phyloP scores from a whole-genome alignment of 2,113 vertebrate genomes.

The Stegostoma tigrinum region DNA sequence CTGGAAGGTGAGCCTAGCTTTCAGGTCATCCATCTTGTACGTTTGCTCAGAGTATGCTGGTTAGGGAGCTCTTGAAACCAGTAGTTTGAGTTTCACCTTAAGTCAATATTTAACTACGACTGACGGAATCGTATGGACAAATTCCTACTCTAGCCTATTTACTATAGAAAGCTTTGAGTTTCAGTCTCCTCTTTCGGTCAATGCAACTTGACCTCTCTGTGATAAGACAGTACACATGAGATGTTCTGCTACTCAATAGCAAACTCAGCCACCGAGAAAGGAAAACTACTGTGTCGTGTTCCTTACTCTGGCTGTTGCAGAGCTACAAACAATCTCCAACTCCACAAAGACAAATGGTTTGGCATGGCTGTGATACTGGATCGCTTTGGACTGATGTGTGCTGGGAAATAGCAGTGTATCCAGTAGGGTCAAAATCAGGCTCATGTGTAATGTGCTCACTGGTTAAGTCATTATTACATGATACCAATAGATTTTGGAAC shows the following conservation, averaged over 20 bases:
- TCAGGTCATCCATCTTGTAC: too few relatives aligned
- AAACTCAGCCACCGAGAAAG: neutral
- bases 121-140: neutral
- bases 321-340: neutral
- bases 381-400: neutral
- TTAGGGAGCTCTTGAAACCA: too few relatives aligned
- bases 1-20: too few relatives aligned
- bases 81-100: too few relatives aligned
- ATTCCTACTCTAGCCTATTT: neutral
- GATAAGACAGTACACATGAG: neutral
- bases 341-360: neutral
- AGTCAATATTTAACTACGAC: neutral
- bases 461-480: neutral
- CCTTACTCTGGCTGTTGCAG: neutral
- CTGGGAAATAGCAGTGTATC: neutral
- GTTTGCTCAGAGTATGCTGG: too few relatives aligned
- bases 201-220: neutral
- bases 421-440: neutral
- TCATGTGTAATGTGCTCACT: neutral
- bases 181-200: neutral
- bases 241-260: neutral
- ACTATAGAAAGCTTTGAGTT: neutral
- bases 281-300: neutral
- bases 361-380: neutral
- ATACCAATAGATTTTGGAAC: neutral